phyloP scores from a whole-genome alignment of 1,140 invertebrate species.

The Eufriesea mexicana region DNA sequence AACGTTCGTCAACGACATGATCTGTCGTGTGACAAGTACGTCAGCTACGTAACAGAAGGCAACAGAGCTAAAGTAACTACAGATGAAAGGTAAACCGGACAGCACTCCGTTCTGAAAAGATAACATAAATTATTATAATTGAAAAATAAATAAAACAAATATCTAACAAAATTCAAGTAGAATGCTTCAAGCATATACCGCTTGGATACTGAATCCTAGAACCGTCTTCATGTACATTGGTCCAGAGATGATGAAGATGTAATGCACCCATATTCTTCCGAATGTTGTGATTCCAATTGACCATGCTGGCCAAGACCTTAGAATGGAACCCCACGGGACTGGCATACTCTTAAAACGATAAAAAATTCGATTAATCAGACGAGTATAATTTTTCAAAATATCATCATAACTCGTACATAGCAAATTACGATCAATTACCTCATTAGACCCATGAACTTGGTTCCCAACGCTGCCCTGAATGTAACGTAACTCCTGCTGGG shows the following conservation, averaged over 20 bases:
- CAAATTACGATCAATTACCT: constrained; percentile 70
- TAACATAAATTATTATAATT: constrained; percentile 56
- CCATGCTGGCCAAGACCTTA: constrained; percentile 91
- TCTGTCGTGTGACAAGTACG: constrained; percentile 83
- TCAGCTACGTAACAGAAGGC: constrained; percentile 88
- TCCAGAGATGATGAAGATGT: constrained; percentile 87
- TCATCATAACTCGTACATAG: not conserved
- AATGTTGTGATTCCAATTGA: constrained; percentile 90
- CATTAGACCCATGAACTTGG: constrained; percentile 78
- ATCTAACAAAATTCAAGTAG: not conserved
- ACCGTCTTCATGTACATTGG: constrained; percentile 89
- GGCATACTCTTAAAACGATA: constrained; percentile 73
- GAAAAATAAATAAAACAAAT: not conserved
- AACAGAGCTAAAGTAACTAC: constrained; percentile 87
- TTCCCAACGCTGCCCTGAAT: constrained; percentile 85
- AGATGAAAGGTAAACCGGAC: constrained; percentile 87
- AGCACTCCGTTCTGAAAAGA: constrained; percentile 85
- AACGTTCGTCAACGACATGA: constrained; percentile 85
- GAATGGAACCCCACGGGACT: constrained; percentile 90
- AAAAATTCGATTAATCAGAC: constrained; percentile 1
- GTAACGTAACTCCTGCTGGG: constrained; percentile 86
- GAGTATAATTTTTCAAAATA: not conserved
- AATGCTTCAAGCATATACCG: constrained; percentile 76
- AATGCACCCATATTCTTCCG: constrained; percentile 88
- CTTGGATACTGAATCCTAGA: constrained; percentile 87